A percentile compares a stretch with the other conserved stretches of the same genome.
Conservation (phyloP, 2,797 vertebrate genomes). For the Gymnothorax javanicus region DNA sequence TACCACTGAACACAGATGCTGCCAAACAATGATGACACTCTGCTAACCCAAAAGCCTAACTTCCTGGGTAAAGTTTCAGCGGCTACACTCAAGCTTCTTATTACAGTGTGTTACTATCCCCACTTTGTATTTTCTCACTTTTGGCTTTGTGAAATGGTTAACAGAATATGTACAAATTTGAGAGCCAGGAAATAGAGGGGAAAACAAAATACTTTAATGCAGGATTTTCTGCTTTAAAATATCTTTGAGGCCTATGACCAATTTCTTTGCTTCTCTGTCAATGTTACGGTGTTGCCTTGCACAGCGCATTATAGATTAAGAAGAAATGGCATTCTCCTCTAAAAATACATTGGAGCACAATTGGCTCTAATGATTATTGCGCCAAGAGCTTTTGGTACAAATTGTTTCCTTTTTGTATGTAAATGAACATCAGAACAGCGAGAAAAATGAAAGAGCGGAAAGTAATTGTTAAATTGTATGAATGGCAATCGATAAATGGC, state of each 20-base stretch:
- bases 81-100: background rate
- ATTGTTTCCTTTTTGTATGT: conserved; percentile 51
- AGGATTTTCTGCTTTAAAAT: background rate
- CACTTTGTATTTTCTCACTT: background rate
- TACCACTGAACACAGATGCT: background rate
- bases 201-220: background rate
- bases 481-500: conserved; percentile 51
- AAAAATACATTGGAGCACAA: background rate
- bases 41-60: background rate
- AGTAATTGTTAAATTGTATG: conserved; percentile 55
- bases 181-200: background rate
- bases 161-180: background rate
- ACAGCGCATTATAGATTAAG: conserved; percentile 48
- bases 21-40: background rate
- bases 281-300: conserved; percentile 49
- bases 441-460: conserved; percentile 37
- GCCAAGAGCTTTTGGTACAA: background rate
- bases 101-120: background rate
- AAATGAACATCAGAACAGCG: conserved; percentile 47
- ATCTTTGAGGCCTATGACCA: background rate
- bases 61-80: background rate
- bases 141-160: background rate
- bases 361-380: background rate
- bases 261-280: conserved; percentile 35
- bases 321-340: conserved; percentile 12